Evolutionary conservation across 2,113 vertebrate genomes (phyloP), one percentile per base, ranked within the genome.

Genomic region (Trichechus manatus): DNA sequence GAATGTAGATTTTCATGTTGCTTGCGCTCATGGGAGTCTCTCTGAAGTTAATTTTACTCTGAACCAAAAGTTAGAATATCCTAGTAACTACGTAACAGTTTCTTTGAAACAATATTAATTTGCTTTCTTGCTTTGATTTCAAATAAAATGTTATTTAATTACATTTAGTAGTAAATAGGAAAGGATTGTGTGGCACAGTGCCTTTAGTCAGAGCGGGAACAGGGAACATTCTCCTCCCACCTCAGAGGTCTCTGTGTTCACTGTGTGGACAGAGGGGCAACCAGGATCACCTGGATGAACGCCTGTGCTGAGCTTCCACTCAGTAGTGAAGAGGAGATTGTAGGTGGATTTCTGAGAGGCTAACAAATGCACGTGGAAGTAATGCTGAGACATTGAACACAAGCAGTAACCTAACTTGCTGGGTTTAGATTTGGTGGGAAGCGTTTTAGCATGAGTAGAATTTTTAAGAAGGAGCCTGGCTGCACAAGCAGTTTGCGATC

Each of bases 111-210:
- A 84, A 77, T 20, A 15, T 25, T 75, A 70, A n/a, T 53, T 84
- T 84, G 23, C 39, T 42, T 79, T 64, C 13, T 53, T 53, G 50
- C 53, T 56, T 56, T 56, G 11, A 56, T 56, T 56, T 56, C 11
- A 56, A 56, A 90, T 85, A 39, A 96, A 89, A 33, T 86, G 13
- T 66, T 88, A 63, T 23, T 79, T 91, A 89, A 61, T 96, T 95
- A 10, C 47, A 53, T 42, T 88, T 78, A 79, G 31, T 47, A 90
- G 56, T 64, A 56, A 63, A 70, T 87, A 44, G 6, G 44, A 47
- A 89, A 82, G 47, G 25, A n/a, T 31, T 75, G 8, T 90, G 23
- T 56, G 22, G 42, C 9, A 53, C 6, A 17, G 42, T 36, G 80
- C 42, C 33, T 89, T 94, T 50, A 50, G 68, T 75, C 3, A 20